phyloP scores from a whole-genome alignment of 1,140 invertebrate species.

The Drosophila hydei region DNA sequence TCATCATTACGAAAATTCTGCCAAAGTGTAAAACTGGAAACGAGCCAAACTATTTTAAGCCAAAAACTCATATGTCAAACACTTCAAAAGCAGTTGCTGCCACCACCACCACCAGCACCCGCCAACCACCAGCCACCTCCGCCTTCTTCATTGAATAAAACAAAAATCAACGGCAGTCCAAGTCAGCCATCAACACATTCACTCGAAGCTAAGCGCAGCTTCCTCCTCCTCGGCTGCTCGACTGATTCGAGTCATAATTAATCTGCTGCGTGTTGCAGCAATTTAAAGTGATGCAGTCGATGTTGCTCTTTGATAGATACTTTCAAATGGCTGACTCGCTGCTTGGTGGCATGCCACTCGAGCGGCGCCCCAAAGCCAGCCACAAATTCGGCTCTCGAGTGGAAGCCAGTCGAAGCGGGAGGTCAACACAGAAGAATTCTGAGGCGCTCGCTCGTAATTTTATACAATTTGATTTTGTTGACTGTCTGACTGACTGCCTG shows the following conservation, averaged over 20 bases:
- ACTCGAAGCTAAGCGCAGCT: constrained; percentile 64
- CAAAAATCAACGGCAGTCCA: constrained; percentile 33
- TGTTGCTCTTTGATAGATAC: constrained; percentile 61
- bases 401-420: not conserved
- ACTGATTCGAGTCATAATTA: constrained; percentile 63
- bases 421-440: constrained; percentile 52
- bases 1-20: constrained; percentile 80
- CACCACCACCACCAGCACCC: constrained; percentile 25
- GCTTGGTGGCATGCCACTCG: constrained; percentile 60
- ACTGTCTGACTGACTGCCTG: constrained; percentile 10
- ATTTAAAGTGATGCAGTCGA: constrained; percentile 64
- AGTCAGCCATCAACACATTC: constrained; percentile 70
- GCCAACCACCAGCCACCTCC: no score
- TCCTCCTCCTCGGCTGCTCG: constrained; percentile 50
- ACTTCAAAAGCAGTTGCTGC: constrained; percentile 47
- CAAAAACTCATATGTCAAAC: constrained; percentile 80
- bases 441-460: constrained; percentile 36
- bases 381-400: constrained; percentile 41
- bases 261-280: constrained; percentile 80
- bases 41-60: constrained; percentile 66
- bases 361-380: constrained; percentile 52
- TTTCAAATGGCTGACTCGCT: constrained; percentile 59
- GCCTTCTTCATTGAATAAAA: constrained; percentile 31
- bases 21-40: constrained; percentile 64
- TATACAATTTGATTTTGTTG: constrained; percentile 25